Conservation (phyloP, 2,888 invertebrate genomes). For the Andrena haemorrhoa region DNA sequence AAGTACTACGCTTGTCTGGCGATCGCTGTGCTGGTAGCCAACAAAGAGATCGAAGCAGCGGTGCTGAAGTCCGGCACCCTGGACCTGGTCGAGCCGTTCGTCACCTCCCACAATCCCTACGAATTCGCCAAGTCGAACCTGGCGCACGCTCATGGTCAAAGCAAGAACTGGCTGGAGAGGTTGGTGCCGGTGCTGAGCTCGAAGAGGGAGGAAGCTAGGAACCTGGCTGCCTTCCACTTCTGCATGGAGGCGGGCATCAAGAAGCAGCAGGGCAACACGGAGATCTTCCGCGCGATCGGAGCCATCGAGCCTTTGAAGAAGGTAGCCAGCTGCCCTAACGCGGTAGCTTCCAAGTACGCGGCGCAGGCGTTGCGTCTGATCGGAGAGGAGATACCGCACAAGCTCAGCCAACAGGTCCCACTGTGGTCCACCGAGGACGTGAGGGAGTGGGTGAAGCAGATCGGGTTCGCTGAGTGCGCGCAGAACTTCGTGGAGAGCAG, state of each 20-base stretch:
- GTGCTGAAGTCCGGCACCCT: constrained; percentile 98
- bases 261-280: constrained; percentile 95
- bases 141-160: constrained; percentile 98
- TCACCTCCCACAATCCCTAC: constrained; percentile 96
- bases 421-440: constrained; percentile 99
- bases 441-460: constrained; percentile 99
- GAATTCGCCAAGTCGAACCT: constrained; percentile 97
- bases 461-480: constrained; percentile 95
- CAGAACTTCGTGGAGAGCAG: constrained; percentile 94
- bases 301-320: constrained; percentile 97
- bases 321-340: constrained; percentile 98
- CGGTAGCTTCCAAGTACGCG: constrained; percentile 98
- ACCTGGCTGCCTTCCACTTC: constrained; percentile 98
- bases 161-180: constrained; percentile 96
- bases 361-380: constrained; percentile 96
- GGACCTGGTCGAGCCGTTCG: constrained; percentile 98
- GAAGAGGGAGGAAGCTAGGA: constrained; percentile 97
- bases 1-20: constrained; percentile 99
- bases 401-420: constrained; percentile 98
- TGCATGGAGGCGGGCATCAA: constrained; percentile 99
- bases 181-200: constrained; percentile 97
- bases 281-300: constrained; percentile 96
- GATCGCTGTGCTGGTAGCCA: constrained; percentile 97
- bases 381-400: constrained; percentile 98
- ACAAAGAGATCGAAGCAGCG: constrained; percentile 98